These are phyloP conservation scores for Pseudomyrmex concolor DNA, from an alignment of 1,140 invertebrate genomes.

Conservation along the genomic window DNA sequence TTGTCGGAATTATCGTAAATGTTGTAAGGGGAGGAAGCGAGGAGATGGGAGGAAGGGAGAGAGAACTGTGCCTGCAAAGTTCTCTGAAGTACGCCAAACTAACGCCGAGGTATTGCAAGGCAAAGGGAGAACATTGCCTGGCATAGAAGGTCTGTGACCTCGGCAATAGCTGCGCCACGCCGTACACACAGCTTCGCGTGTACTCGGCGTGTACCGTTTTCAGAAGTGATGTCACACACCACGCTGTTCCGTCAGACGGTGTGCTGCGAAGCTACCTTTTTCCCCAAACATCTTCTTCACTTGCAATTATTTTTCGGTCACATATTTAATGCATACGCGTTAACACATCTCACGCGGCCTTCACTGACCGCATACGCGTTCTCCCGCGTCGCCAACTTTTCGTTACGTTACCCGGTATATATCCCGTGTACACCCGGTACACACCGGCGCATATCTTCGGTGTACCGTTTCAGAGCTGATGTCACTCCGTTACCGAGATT, in stretches of 20 bases:
- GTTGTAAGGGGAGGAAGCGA: constrained; percentile 46
- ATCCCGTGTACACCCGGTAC: neutral
- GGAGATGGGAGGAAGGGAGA: constrained; percentile 65
- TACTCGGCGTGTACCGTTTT: constrained; percentile 66
- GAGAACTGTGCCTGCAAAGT: constrained; percentile 55
- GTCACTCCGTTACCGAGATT: constrained; percentile 20
- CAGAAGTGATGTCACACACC: constrained; percentile 75
- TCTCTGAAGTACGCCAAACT: constrained; percentile 61
- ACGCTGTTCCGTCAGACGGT: constrained; percentile 24
- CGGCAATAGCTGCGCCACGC: constrained; percentile 77
- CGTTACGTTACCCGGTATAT: constrained; percentile 38
- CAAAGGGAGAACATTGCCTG: constrained; percentile 77
- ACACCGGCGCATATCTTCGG: constrained; percentile 25
- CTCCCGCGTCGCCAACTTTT: neutral
- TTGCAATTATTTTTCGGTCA: neutral
- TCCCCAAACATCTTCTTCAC: neutral
- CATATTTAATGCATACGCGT: neutral
- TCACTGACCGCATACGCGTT: neutral
- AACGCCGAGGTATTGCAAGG: constrained; percentile 66
- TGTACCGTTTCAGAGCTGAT: constrained; percentile 45
- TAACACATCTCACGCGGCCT: neutral
- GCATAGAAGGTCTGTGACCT: constrained; percentile 84
- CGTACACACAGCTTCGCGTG: constrained; percentile 19
- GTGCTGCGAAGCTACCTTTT: neutral
- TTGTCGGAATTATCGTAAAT: constrained; percentile 67